A percentile compares a stretch with the other conserved stretches of the same genome.
phyloP scores from a whole-genome alignment of 1,140 invertebrate species.

The Papilio polyxenes region DNA sequence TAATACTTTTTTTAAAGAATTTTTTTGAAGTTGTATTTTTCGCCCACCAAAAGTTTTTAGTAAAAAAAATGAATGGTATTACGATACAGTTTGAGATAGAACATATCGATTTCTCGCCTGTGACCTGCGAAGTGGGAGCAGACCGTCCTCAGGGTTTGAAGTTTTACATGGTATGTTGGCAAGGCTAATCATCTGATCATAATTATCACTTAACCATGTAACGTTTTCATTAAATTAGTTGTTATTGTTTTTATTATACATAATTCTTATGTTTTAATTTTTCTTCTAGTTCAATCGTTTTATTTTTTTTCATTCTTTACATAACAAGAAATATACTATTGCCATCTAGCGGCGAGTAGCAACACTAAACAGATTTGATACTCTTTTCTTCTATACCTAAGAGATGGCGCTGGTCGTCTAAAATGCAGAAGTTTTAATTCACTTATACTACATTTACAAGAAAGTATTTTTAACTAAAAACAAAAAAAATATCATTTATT shows the following conservation, averaged over 20 bases:
- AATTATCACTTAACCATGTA: conserved; percentile 7
- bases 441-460: not conserved
- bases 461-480: too few relatives aligned
- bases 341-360: conserved; percentile 63
- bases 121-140: conserved; percentile 61
- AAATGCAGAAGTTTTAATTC: not conserved
- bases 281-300: conserved; percentile 6
- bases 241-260: not conserved
- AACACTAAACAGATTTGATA: conserved; percentile 29
- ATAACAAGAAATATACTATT: conserved; percentile 26
- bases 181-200: conserved; percentile 55
- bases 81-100: conserved; percentile 29
- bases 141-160: conserved; percentile 69
- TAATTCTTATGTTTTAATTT: not conserved
- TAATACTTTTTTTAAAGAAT: not conserved
- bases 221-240: conserved; percentile 21
- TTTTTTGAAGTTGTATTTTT: conserved; percentile 19
- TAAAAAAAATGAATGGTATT: conserved; percentile 45
- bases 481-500: too few relatives aligned
- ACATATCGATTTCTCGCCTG: conserved; percentile 44
- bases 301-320: not conserved
- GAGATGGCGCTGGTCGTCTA: conserved; percentile 46
- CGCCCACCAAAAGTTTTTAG: conserved; percentile 33
- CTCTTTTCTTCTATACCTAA: not conserved
- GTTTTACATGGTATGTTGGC: conserved; percentile 69